Percentiles rank a stretch among this genome's conserved stretches.
phyloP scores from a whole-genome alignment of 2,888 invertebrate genomes.

The Periphyllus acericola region DNA sequence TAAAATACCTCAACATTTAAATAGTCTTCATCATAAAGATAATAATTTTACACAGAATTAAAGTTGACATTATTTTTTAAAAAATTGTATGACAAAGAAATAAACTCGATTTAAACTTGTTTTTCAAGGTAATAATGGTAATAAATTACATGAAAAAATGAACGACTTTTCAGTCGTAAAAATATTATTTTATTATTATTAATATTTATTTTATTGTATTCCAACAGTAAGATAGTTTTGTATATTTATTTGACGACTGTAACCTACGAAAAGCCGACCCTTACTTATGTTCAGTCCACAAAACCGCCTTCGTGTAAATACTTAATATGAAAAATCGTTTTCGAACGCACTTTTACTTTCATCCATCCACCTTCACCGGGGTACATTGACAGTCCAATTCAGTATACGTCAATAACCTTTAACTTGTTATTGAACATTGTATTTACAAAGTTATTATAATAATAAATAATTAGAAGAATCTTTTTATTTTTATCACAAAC shows the following conservation, averaged over 20 bases:
- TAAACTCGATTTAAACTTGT: background rate
- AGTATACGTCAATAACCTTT: no score
- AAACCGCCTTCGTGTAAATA: background rate
- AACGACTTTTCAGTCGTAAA: background rate
- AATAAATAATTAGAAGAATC: background rate
- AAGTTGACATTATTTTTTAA: no score
- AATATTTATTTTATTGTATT: background rate
- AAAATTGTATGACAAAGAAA: no score
- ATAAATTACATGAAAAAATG: background rate
- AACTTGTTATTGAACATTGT: background rate
- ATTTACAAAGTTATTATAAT: background rate
- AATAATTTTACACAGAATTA: no score
- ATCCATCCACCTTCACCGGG: background rate
- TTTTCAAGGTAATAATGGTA: background rate
- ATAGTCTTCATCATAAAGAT: no score
- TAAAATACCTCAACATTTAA: no score
- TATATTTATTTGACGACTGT: background rate
- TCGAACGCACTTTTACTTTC: background rate
- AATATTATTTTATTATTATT: background rate
- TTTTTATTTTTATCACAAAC: background rate
- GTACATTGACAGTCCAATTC: no score
- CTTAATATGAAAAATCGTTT: background rate
- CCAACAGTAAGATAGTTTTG: background rate
- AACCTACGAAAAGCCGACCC: no score
- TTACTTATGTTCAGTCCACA: background rate